Base-by-base conservation (phyloP, 2,113 vertebrate genomes). In the Hemibagrus wyckioides region DNA sequence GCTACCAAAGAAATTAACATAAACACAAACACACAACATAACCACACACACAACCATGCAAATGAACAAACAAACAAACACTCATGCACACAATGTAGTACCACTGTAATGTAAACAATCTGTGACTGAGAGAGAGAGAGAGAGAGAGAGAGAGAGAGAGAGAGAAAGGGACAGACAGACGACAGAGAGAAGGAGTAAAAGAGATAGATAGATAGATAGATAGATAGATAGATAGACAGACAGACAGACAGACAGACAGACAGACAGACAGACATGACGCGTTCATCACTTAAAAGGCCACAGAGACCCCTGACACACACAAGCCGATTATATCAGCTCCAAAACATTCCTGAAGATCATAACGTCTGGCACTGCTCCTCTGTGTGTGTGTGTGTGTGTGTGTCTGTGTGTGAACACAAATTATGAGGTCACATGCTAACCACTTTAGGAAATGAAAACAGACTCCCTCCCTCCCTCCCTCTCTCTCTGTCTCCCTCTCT, bases 381-480 rank as follows among this genome's bases (percentile, higher is more conserved):
- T 65, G 79, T 59, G 63, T 83, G 80, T 86, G 79, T 56, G 17
- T 39, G 86, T 83, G 13, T 86, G 84, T 65, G 69, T 39, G 36
- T 65, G 79, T 57, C 44, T 85, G 77, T 85, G 75, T 57, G 85
- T 77, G 69, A 83, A 61, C 39, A 44, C 14, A 9, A 76, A 76
- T 57, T 52, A 36, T 79, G 59, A 83, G 80, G 85, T 90, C 89
- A 90, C 83, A 82, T 39, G 25, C 79, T 23, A 88, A 86, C 84
- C 75, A 86, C 80, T 90, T 90, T 82, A 86, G 59, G 86, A 79
- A 86, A 88, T 90, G 84, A 90, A 90, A 86, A 84, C 88, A 56
- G 50, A 82, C 81, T n/a, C 25, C 65, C 90, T 81, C 85, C 86
- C 80, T 85, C 85, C 90, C 88, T 91, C 94, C 89, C 89, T 84